Evolutionary conservation across 2,888 invertebrate species (phyloP).

Genomic region (Thelaira solivaga): DNA sequence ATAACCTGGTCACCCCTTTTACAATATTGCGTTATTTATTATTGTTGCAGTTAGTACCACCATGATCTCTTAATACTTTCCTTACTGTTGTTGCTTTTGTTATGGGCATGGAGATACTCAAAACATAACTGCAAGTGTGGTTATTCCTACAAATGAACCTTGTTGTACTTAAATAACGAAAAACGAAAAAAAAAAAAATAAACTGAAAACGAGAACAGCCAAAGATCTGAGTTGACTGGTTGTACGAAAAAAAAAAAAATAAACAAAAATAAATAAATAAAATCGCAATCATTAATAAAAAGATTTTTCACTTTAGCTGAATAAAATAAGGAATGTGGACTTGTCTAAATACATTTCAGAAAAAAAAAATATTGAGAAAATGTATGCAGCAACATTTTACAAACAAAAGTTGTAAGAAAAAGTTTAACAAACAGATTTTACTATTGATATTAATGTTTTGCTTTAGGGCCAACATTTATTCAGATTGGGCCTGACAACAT

Average conservation of each 20-base stretch:
- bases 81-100: background rate
- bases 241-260: constrained; percentile 4
- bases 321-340: constrained; percentile 57
- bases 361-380: constrained; percentile 3
- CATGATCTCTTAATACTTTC: background rate
- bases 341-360: constrained; percentile 52
- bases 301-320: constrained; percentile 30
- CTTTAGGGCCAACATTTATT: background rate
- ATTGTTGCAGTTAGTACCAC: background rate
- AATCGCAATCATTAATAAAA: constrained; percentile 58
- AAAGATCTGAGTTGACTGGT: constrained; percentile 16
- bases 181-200: background rate
- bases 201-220: constrained; percentile 55
- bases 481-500: background rate
- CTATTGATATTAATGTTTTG: constrained; percentile 9
- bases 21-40: constrained; percentile 50
- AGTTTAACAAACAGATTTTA: constrained; percentile 5
- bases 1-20: constrained; percentile 60
- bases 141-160: constrained; percentile 13
- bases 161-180: constrained; percentile 45
- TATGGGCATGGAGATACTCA: constrained; percentile 5
- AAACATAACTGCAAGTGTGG: constrained; percentile 30
- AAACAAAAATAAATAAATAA: constrained; percentile 5
- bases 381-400: constrained; percentile 7
- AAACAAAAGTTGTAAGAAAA: constrained; percentile 15